A percentile compares a stretch with the other conserved stretches of the same genome.
phyloP scores from a whole-genome alignment of 1,140 invertebrate species.

The Trichomalopsis sarcophagae region DNA sequence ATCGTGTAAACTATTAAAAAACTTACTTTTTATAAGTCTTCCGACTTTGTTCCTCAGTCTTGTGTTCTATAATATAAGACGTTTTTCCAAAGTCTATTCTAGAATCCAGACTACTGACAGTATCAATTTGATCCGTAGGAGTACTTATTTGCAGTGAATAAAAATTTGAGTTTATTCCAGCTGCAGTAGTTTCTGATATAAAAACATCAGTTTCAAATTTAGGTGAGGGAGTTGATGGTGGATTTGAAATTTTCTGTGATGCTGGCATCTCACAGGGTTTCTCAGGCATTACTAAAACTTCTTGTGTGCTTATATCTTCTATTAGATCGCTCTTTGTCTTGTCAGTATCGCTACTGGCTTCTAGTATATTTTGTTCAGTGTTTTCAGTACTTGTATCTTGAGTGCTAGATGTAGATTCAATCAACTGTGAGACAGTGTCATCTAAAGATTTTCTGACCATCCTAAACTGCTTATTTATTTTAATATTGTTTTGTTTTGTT shows the following conservation, averaged over 20 bases:
- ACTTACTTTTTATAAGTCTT: conserved; percentile 63
- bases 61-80: conserved; percentile 39
- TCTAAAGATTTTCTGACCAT: not conserved
- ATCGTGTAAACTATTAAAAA: not conserved
- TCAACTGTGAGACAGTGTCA: conserved; percentile 13
- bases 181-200: conserved; percentile 48
- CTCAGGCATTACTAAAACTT: not conserved
- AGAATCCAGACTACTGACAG: conserved; percentile 42
- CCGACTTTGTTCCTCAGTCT: conserved; percentile 54
- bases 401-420: conserved; percentile 33
- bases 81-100: conserved; percentile 33
- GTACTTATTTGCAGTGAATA: conserved; percentile 41
- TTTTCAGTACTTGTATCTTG: not conserved
- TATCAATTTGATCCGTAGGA: conserved; percentile 40
- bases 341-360: conserved; percentile 49
- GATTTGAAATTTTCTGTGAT: conserved; percentile 55
- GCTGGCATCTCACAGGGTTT: not conserved
- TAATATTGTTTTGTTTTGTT: not conserved
- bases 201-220: conserved; percentile 33
- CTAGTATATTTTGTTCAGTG: not conserved
- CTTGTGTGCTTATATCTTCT: conserved; percentile 58
- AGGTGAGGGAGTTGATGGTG: conserved; percentile 52
- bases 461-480: not conserved
- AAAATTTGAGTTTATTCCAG: not conserved
- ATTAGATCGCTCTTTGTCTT: conserved; percentile 56